These are phyloP conservation scores for Paguma larvata DNA, from an alignment of 2,797 vertebrate genomes.

Conservation along the genomic window DNA sequence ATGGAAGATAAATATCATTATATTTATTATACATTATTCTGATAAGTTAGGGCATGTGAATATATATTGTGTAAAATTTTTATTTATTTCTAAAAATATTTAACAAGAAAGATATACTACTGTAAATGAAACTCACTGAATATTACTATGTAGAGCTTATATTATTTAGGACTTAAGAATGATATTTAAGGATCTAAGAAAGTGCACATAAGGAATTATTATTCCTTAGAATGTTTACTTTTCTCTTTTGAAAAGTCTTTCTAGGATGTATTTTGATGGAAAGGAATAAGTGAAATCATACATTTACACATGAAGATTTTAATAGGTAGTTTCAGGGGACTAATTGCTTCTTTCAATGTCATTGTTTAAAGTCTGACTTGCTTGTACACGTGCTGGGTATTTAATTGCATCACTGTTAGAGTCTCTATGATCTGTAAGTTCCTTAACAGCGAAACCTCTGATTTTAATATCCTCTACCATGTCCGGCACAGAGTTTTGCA, in stretches of 20 bases:
- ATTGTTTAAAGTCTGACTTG: not conserved
- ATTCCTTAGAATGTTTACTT: not conserved
- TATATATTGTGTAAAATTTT: not conserved
- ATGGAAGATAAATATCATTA: not conserved
- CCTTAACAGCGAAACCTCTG: not conserved
- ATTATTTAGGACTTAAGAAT: not conserved
- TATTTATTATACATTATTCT: not conserved
- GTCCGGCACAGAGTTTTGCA: not conserved
- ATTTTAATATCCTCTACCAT: not conserved
- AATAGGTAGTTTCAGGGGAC: not conserved
- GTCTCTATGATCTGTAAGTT: not conserved
- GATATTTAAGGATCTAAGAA: not conserved
- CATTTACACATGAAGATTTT: not conserved
- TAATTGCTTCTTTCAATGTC: not conserved
- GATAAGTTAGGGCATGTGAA: not conserved
- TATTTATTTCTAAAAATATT: not conserved
- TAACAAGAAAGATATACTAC: not conserved
- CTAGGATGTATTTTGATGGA: not conserved
- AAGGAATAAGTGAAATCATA: not conserved
- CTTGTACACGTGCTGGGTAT: not conserved
- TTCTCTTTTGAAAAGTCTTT: not conserved
- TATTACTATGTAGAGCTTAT: not conserved
- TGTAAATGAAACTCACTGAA: not conserved
- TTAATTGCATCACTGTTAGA: not conserved
- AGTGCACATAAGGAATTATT: not conserved